These are phyloP conservation scores for Larimichthys crocea DNA, from an alignment of 2,113 vertebrate species.

Conservation along the genomic window DNA sequence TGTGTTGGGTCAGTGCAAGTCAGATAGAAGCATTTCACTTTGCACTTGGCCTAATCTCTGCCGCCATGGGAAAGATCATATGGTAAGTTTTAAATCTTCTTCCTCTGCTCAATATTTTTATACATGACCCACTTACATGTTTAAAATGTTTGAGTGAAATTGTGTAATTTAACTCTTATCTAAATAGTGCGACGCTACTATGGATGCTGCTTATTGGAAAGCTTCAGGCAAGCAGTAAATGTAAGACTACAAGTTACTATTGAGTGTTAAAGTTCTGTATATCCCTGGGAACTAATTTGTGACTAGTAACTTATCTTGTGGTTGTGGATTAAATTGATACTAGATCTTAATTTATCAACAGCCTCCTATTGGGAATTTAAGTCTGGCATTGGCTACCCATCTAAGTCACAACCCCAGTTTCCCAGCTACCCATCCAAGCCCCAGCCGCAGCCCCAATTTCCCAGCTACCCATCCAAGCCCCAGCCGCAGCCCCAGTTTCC, in stretches of 20 bases:
- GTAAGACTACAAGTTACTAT: neutral
- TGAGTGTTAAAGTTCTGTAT: too few species aligned
- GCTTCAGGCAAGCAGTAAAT: neutral
- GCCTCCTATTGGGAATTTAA: too few species aligned
- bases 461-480: neutral
- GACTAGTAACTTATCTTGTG: too few species aligned
- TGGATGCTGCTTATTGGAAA: conserved; percentile 15
- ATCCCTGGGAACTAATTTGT: too few species aligned
- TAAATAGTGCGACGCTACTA: conserved; percentile 9
- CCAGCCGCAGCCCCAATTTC: too few species aligned
- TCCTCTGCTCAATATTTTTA: neutral
- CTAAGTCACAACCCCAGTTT: too few species aligned
- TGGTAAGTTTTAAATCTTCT: neutral
- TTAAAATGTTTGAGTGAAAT: neutral
- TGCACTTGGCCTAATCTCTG: neutral
- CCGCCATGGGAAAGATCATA: neutral
- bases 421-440: too few species aligned
- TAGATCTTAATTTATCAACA: too few species aligned
- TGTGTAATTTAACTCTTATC: neutral
- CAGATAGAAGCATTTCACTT: neutral
- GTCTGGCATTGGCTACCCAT: neutral
- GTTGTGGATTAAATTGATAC: too few species aligned
- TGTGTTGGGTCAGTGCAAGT: neutral
- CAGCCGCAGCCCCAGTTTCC: neutral
- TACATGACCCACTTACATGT: neutral